phyloP scores from a whole-genome alignment of 2,113 vertebrate species.

The Xyrauchen texanus region DNA sequence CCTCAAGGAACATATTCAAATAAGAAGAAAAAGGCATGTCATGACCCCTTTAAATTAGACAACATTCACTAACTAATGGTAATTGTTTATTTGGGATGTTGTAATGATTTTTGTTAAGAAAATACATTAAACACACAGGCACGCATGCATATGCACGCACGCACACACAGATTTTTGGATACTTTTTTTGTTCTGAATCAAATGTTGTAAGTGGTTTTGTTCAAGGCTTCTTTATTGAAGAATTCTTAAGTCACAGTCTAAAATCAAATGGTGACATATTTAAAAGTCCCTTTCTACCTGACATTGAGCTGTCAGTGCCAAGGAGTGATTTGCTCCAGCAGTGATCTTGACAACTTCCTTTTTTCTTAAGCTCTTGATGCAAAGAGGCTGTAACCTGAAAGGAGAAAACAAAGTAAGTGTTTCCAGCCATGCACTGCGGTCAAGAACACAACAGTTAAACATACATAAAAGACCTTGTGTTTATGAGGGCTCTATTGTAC shows the following conservation, averaged over 20 bases:
- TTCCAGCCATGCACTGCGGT: not conserved
- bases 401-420: constrained; percentile 36
- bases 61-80: no score
- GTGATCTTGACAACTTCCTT: constrained; percentile 90
- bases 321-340: constrained; percentile 89
- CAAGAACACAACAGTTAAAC: not conserved
- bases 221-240: not conserved
- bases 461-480: not conserved
- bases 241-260: not conserved
- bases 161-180: no score
- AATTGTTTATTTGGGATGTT: no score
- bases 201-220: no score
- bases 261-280: not conserved
- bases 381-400: constrained; percentile 89
- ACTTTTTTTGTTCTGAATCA: no score
- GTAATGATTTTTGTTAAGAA: no score
- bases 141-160: no score
- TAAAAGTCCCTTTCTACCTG: constrained; percentile 72
- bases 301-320: constrained; percentile 85
- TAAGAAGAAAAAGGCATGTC: no score
- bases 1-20: no score
- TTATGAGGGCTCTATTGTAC: constrained; percentile 65
- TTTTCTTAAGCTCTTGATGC: constrained; percentile 88
- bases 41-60: no score
- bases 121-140: no score